These are phyloP conservation scores for Sebastiscus tertius DNA, from an alignment of 2,797 vertebrate species.

Conservation along the genomic window DNA sequence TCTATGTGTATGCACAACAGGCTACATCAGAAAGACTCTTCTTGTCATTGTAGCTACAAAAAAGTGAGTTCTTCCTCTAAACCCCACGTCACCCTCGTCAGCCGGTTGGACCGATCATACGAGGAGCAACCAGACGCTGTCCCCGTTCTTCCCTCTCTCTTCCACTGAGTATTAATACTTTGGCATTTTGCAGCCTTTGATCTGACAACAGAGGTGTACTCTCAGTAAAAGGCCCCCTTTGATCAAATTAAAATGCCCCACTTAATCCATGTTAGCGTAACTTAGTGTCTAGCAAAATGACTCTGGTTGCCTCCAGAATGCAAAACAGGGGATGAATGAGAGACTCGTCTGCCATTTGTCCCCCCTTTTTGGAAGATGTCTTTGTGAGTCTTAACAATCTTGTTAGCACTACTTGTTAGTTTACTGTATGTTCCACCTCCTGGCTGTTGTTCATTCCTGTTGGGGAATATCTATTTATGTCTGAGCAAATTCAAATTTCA, in stretches of 20 bases:
- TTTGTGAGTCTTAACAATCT: not conserved
- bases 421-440: not conserved
- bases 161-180: constrained; percentile 34
- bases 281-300: constrained; percentile 46
- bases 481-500: not conserved
- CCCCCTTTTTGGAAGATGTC: not conserved
- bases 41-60: not conserved
- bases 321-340: constrained; percentile 18
- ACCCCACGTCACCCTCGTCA: not conserved
- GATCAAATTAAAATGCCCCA: constrained; percentile 68
- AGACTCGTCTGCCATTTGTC: not conserved
- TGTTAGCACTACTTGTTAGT: not conserved
- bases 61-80: not conserved
- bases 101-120: constrained; percentile 10
- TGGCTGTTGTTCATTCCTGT: not conserved
- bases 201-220: constrained; percentile 56
- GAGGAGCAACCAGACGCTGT: constrained; percentile 9
- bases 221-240: constrained; percentile 62
- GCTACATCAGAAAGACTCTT: not conserved
- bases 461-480: not conserved
- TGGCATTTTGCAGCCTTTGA: constrained; percentile 63
- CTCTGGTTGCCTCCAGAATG: constrained; percentile 35
- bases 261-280: constrained; percentile 54
- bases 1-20: not conserved
- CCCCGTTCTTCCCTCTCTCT: constrained; percentile 9